Base-by-base conservation (phyloP, 2,797 vertebrate species). In the Bovichtus variegatus region DNA sequence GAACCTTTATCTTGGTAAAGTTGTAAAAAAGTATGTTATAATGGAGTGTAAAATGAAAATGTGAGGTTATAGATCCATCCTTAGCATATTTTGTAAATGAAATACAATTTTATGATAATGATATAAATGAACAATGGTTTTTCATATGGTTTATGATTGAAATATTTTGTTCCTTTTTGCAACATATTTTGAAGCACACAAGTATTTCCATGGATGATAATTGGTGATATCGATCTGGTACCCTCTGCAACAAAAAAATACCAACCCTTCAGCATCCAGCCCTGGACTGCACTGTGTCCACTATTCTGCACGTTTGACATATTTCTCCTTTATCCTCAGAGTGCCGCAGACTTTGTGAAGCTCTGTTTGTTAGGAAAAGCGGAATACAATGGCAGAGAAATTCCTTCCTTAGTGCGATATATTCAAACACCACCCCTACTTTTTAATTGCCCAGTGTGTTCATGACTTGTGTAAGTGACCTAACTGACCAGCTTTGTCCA, bases 151-250 rank as follows among this genome's bases (percentile, higher is more conserved):
- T n/a, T 49, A 12, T 19, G 21, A 43, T 27, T 46, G 11, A 41
- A 41, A 59, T 62, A 46, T 29, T 44, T 0, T 25, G n/a, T n/a
- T n/a, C n/a, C n/a, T n/a, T n/a, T n/a, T n/a, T n/a, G n/a, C n/a
- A n/a, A n/a, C n/a, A n/a, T n/a, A n/a, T n/a, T n/a, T n/a, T n/a
- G n/a, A n/a, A n/a, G n/a, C n/a, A n/a, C n/a, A n/a, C n/a, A n/a
- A n/a, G n/a, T n/a, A n/a, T n/a, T n/a, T n/a, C n/a, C n/a, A n/a
- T n/a, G n/a, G n/a, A n/a, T n/a, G n/a, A n/a, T n/a, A n/a, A n/a
- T 75, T 80, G 78, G 49, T 19, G 63, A 71, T 78, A 86, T 82
- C 18, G 63, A 72, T 80, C 73, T 46, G 43, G 57, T 27, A n/a
- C 16, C 41, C 46, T 58, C 61, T 55, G 53, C 41, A 31, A 57